Conservation (phyloP, 2,113 vertebrate genomes). For the Fukomys damarensis region DNA sequence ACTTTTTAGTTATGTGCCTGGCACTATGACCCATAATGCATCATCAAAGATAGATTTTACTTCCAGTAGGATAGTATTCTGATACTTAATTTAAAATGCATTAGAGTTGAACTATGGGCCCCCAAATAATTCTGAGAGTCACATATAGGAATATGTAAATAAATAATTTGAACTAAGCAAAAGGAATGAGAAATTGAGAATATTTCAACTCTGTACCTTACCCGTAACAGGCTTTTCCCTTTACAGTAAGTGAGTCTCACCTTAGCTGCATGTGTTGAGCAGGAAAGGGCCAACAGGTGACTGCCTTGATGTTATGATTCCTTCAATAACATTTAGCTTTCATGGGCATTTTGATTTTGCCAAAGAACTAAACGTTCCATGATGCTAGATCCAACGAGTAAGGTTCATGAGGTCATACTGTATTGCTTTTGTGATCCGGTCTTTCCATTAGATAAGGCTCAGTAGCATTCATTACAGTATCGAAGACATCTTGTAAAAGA, state of each 20-base stretch:
- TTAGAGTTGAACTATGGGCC: not conserved
- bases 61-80: not conserved
- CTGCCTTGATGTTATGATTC: not conserved
- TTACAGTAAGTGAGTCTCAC: not conserved
- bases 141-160: not conserved
- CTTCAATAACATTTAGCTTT: not conserved
- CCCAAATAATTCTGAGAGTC: not conserved
- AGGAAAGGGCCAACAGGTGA: not conserved
- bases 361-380: not conserved
- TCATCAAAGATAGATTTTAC: not conserved
- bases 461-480: not conserved
- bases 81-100: not conserved
- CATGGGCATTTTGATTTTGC: not conserved
- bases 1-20: not conserved
- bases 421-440: not conserved
- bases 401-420: not conserved
- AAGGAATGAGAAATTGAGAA: not conserved
- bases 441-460: not conserved
- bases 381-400: too few relatives aligned
- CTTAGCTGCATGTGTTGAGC: not conserved
- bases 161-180: slow-evolving; percentile 4
- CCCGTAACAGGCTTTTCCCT: not conserved
- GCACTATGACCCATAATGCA: not conserved
- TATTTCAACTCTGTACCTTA: not conserved
- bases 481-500: not conserved